Evolutionary conservation across 2,888 invertebrate genomes (phyloP).

Genomic region (Noctua fimbriata): DNA sequence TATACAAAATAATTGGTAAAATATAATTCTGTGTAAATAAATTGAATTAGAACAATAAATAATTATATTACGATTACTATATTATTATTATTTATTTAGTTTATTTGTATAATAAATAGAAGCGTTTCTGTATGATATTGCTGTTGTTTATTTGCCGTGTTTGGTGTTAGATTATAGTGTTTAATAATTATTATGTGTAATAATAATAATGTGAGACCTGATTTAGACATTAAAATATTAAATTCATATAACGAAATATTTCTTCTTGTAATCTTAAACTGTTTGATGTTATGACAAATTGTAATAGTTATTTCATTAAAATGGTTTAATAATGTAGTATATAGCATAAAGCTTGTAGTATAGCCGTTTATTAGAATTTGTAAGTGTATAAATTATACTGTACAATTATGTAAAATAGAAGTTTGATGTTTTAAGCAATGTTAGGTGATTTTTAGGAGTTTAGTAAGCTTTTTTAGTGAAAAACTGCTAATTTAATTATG

Average conservation of each 20-base stretch:
- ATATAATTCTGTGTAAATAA: slow-evolving; percentile 70
- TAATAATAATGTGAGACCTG: slow-evolving; percentile 79
- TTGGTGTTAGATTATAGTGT: slow-evolving; percentile 84
- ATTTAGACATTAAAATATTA: slow-evolving; percentile 74
- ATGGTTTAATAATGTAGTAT: slow-evolving; percentile 56
- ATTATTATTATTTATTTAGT: slow-evolving; percentile 42
- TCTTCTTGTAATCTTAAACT: slow-evolving; percentile 64
- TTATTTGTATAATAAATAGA: slow-evolving; percentile 58
- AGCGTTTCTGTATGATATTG: slow-evolving; percentile 82
- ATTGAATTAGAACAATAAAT: slow-evolving; percentile 66
- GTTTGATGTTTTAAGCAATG: slow-evolving; percentile 81
- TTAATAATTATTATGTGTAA: slow-evolving; percentile 63
- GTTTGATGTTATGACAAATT: slow-evolving; percentile 67
- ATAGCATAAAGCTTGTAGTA: slow-evolving; percentile 71
- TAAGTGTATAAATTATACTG: slow-evolving; percentile 68
- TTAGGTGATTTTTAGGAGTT: slow-evolving; percentile 76
- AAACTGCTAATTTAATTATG: slow-evolving; percentile 73
- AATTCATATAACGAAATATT: slow-evolving; percentile 60
- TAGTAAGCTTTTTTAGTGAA: slow-evolving; percentile 76
- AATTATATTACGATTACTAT: slow-evolving; percentile 43
- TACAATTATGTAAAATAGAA: slow-evolving; percentile 75
- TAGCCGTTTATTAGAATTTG: slow-evolving; percentile 71
- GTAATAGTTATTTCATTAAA: slow-evolving; percentile 59
- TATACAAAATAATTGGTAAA: slow-evolving; percentile 70
- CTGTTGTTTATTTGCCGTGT: slow-evolving; percentile 85